These are phyloP conservation scores for Lutraria lutraria DNA, from an alignment of 2,888 invertebrate genomes.

Conservation along the genomic window DNA sequence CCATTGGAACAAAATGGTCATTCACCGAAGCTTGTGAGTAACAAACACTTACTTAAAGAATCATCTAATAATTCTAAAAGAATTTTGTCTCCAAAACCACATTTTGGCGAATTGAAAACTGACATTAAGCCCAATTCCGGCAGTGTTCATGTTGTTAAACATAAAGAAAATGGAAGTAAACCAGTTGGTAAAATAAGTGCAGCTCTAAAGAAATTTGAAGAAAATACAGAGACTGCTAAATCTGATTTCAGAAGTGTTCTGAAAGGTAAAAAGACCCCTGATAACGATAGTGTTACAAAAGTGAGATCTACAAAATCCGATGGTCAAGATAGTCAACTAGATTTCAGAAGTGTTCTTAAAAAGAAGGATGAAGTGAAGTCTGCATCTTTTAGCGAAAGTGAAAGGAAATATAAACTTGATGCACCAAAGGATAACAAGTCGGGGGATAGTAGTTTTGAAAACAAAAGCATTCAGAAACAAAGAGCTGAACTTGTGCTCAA, in stretches of 20 bases:
- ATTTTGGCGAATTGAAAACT: conserved; percentile 37
- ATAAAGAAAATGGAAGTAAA: conserved; percentile 35
- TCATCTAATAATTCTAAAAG: conserved; percentile 12
- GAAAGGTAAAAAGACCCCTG: conserved; percentile 31
- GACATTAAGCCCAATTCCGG: conserved; percentile 15
- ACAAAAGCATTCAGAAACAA: conserved; percentile 39
- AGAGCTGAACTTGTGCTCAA: conserved; percentile 40
- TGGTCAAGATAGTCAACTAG: conserved; percentile 35
- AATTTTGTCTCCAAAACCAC: conserved; percentile 48
- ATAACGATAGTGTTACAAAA: neutral
- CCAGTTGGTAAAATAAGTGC: conserved; percentile 29
- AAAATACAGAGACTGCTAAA: conserved; percentile 6
- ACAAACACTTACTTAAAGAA: conserved; percentile 8
- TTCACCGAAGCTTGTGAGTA: conserved; percentile 37
- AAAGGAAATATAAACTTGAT: conserved; percentile 33
- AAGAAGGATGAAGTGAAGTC: conserved; percentile 53
- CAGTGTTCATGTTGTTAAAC: conserved; percentile 35
- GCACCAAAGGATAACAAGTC: conserved; percentile 3
- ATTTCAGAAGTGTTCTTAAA: conserved; percentile 57
- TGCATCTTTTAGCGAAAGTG: conserved; percentile 16
- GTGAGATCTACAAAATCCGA: neutral
- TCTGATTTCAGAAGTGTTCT: conserved; percentile 43
- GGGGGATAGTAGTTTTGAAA: conserved; percentile 43
- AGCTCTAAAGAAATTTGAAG: conserved; percentile 47
- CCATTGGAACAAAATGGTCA: conserved; percentile 34